These are phyloP conservation scores for Prionace glauca DNA, from an alignment of 2,797 vertebrate species.

Conservation along the genomic window DNA sequence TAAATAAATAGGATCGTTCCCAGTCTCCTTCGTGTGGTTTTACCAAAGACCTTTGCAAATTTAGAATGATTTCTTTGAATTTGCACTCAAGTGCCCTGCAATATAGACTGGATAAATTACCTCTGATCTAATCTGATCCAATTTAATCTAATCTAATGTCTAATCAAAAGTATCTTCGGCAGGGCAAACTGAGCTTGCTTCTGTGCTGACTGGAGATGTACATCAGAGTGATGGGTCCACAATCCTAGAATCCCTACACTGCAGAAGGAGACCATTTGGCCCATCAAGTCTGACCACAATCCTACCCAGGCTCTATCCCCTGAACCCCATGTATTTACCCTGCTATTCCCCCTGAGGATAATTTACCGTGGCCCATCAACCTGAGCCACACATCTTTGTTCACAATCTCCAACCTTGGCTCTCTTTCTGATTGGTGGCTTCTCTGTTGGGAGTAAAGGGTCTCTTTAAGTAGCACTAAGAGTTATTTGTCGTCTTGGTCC, in stretches of 20 bases:
- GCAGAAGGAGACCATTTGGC: too few relatives aligned
- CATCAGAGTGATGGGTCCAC: not conserved
- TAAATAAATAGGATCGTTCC: not conserved
- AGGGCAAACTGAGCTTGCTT: not conserved
- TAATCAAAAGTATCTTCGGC: not conserved
- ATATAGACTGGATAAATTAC: too few relatives aligned
- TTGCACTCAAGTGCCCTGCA: not conserved
- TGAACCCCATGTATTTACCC: too few relatives aligned
- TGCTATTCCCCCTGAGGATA: too few relatives aligned
- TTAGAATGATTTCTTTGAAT: not conserved
- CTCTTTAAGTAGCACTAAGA: too few relatives aligned
- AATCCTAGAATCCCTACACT: too few relatives aligned
- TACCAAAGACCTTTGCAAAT: not conserved
- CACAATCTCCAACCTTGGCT: not conserved
- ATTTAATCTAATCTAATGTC: not conserved
- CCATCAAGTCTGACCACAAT: too few relatives aligned
- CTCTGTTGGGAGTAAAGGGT: too few relatives aligned
- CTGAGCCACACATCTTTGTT: not conserved
- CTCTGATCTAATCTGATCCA: not conserved
- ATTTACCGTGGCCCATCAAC: too few relatives aligned
- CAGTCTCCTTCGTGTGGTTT: not conserved
- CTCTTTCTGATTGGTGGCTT: too few relatives aligned
- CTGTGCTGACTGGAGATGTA: not conserved
- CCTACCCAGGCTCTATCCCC: too few relatives aligned
- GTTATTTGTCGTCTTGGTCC: too few relatives aligned